Conservation (phyloP, 1,140 invertebrate genomes). For the Conopomorpha cramerella region DNA sequence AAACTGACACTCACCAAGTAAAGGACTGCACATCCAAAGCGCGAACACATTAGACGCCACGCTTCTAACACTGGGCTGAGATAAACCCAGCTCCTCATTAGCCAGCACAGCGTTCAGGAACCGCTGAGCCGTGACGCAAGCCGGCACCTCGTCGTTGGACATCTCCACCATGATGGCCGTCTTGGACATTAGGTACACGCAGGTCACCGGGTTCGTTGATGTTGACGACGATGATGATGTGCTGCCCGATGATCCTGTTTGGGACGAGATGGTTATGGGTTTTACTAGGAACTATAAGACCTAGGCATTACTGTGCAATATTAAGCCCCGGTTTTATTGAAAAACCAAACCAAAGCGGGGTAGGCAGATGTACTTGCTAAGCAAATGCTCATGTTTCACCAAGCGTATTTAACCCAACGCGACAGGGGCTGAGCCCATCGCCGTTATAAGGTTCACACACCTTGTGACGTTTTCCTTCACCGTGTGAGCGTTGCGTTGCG, state of each 20-base stretch:
- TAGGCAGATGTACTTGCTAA: too few relatives aligned
- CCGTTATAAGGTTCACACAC: too few relatives aligned
- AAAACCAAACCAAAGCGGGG: too few relatives aligned
- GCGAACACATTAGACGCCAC: conserved; percentile 66
- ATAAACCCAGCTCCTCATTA: conserved; percentile 66
- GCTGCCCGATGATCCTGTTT: conserved; percentile 45
- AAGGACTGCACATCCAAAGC: conserved; percentile 69
- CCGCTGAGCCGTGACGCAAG: conserved; percentile 62
- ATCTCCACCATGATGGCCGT: conserved; percentile 72
- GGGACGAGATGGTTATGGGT: too few relatives aligned
- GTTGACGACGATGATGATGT: conserved; percentile 39
- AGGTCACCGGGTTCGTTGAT: conserved; percentile 45
- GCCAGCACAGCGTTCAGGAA: conserved; percentile 64
- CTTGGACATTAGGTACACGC: conserved; percentile 70
- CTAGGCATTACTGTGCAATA: too few relatives aligned
- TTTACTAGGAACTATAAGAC: too few relatives aligned
- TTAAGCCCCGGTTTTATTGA: too few relatives aligned
- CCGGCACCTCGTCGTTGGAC: conserved; percentile 63
- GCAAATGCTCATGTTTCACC: too few relatives aligned
- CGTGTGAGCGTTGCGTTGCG: too few relatives aligned
- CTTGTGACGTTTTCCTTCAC: too few relatives aligned
- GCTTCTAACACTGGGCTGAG: conserved; percentile 57
- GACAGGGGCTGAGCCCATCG: too few relatives aligned
- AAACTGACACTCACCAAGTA: conserved; percentile 49
- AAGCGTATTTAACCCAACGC: too few relatives aligned